These are phyloP conservation scores for Aphelenchoides fujianensis DNA, from an alignment of 1,140 invertebrate species.

Conservation along the genomic window DNA sequence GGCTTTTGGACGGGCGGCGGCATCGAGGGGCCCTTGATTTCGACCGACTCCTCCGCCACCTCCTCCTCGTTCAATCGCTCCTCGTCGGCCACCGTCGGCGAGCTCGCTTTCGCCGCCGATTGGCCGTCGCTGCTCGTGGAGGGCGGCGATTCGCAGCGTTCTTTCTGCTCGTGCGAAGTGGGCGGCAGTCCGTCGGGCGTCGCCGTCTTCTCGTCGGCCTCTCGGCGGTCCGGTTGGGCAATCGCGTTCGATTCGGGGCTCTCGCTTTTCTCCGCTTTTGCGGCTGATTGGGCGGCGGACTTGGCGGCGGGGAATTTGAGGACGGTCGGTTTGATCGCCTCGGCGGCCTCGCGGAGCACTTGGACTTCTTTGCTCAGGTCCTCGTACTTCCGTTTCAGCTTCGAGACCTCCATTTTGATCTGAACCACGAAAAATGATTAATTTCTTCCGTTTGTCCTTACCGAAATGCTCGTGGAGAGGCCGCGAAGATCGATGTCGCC, in stretches of 20 bases:
- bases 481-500: neutral
- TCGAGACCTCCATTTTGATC: slow-evolving; percentile 11
- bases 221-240: too few species aligned
- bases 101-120: neutral
- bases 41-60: neutral
- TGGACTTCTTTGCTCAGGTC: neutral
- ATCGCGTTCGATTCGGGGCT: too few species aligned
- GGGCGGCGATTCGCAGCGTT: neutral
- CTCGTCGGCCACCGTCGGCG: neutral
- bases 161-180: too few species aligned
- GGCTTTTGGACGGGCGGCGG: neutral
- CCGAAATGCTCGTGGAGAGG: slow-evolving; percentile 12
- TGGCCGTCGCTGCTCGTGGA: neutral
- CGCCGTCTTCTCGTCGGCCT: too few species aligned
- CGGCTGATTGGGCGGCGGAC: too few species aligned
- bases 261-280: too few species aligned
- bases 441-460: neutral
- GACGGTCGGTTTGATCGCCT: neutral
- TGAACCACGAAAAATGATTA: slow-evolving; percentile 3
- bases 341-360: slow-evolving; percentile 3
- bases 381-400: slow-evolving; percentile 12
- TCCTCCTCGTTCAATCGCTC: neutral
- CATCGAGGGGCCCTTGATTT: neutral
- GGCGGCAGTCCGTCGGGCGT: too few species aligned
- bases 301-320: slow-evolving; percentile 4